phyloP scores from a whole-genome alignment of 2,113 vertebrate species.

The Misgurnus mizolepis region DNA sequence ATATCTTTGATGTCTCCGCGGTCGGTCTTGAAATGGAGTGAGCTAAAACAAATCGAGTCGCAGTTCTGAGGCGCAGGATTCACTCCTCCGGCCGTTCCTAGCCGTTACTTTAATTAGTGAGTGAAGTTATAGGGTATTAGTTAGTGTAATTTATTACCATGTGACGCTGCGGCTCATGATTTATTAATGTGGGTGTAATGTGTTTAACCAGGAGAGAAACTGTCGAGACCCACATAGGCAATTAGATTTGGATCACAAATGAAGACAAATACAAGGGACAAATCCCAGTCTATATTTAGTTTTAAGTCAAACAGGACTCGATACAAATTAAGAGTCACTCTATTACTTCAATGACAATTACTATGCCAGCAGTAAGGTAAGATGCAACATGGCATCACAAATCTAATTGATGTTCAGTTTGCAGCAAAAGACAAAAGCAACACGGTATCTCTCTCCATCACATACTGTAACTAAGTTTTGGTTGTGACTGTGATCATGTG shows the following conservation, averaged over 20 bases:
- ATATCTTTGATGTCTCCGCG: constrained; percentile 20
- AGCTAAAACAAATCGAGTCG: constrained; percentile 7
- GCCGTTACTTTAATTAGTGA: constrained; percentile 49
- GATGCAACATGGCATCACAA: background rate
- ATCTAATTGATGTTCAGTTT: constrained; percentile 41
- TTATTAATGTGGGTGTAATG: constrained; percentile 57
- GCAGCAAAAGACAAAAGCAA: constrained; percentile 28
- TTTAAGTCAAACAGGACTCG: constrained; percentile 34
- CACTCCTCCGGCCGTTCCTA: background rate
- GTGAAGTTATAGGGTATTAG: constrained; percentile 53
- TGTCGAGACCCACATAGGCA: constrained; percentile 33
- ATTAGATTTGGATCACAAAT: constrained; percentile 55
- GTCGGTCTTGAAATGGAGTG: background rate
- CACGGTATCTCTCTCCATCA: too few species aligned
- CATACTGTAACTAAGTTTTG: background rate
- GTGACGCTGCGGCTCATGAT: constrained; percentile 46
- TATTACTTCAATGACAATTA: background rate
- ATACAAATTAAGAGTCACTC: constrained; percentile 16
- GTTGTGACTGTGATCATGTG: too few species aligned
- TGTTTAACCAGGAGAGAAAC: constrained; percentile 55
- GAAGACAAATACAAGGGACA: constrained; percentile 52
- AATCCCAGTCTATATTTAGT: constrained; percentile 38
- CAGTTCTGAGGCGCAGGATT: background rate
- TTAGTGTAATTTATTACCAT: constrained; percentile 53
- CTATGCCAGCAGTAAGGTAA: background rate